These are phyloP conservation scores for Vicugna pacos DNA, from an alignment of 2,113 vertebrate genomes.

Conservation along the genomic window DNA sequence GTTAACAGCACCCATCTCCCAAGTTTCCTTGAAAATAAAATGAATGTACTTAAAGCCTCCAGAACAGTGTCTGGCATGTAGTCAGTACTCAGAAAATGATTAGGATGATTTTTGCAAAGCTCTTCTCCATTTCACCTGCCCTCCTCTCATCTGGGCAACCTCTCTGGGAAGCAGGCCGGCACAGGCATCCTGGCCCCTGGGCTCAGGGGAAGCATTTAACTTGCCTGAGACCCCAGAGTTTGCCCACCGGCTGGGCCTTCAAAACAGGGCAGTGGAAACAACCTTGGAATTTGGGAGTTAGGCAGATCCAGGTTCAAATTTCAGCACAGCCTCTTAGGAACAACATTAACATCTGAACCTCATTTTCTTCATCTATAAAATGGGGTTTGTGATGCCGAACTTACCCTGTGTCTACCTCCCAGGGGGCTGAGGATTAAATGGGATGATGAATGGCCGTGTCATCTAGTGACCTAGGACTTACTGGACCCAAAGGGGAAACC, in stretches of 20 bases:
- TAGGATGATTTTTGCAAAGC: not conserved
- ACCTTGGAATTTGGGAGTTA: not conserved
- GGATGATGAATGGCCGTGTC: not conserved
- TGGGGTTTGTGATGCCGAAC: not conserved
- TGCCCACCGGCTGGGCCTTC: not conserved
- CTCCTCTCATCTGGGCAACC: not conserved
- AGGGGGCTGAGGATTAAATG: not conserved
- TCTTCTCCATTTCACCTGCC: not conserved
- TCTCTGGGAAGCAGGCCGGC: not conserved
- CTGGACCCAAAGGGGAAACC: not conserved
- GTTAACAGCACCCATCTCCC: not conserved
- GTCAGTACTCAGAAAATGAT: not conserved
- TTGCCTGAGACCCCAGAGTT: not conserved
- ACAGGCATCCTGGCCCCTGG: not conserved
- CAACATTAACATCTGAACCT: not conserved
- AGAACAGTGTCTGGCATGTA: not conserved
- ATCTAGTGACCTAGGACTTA: not conserved
- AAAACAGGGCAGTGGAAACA: not conserved
- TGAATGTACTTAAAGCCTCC: not conserved
- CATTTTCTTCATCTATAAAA: constrained; percentile 37
- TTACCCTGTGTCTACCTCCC: not conserved
- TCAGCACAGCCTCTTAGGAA: not conserved
- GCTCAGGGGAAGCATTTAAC: not conserved
- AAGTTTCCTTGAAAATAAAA: constrained; percentile 39
- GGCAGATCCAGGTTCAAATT: not conserved